Evolutionary conservation across 2,797 vertebrate species (phyloP).

Genomic region (Enteromius afrohamiltoni): DNA sequence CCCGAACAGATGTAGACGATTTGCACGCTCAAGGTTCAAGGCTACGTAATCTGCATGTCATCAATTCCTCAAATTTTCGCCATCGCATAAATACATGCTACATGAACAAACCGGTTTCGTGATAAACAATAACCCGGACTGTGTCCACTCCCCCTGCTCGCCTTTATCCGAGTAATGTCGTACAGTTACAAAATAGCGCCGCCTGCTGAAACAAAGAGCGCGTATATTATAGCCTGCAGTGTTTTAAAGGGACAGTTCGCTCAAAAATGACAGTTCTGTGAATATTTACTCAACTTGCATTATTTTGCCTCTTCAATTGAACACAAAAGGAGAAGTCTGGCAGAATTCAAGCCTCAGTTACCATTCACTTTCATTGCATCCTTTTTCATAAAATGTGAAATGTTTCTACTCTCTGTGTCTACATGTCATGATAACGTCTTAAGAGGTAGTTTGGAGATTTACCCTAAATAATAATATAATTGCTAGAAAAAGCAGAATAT

Average conservation of each 20-base stretch:
- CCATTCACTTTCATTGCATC: background rate
- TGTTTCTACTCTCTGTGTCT: background rate
- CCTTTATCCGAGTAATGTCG: constrained; percentile 3
- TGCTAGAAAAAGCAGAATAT: background rate
- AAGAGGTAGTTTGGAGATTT: background rate
- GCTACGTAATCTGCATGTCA: constrained; percentile 10
- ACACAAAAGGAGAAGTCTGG: background rate
- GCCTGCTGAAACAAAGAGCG: background rate
- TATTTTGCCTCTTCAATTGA: background rate
- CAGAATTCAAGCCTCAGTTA: background rate
- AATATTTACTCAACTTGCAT: background rate
- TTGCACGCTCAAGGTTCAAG: background rate
- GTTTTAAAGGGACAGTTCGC: constrained; percentile 14
- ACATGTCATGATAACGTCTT: background rate
- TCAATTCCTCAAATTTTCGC: constrained; percentile 16
- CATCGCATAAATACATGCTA: background rate
- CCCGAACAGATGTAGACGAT: background rate
- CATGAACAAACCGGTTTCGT: constrained; percentile 31
- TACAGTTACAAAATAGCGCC: constrained; percentile 20
- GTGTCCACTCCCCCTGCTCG: constrained; percentile 30
- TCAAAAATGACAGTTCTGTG: background rate
- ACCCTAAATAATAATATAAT: background rate
- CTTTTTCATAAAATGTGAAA: background rate
- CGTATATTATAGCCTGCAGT: background rate
- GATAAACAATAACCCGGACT: constrained; percentile 20